These are phyloP conservation scores for Gymnocephalus cernua DNA, from an alignment of 2,113 vertebrate species.

Conservation along the genomic window DNA sequence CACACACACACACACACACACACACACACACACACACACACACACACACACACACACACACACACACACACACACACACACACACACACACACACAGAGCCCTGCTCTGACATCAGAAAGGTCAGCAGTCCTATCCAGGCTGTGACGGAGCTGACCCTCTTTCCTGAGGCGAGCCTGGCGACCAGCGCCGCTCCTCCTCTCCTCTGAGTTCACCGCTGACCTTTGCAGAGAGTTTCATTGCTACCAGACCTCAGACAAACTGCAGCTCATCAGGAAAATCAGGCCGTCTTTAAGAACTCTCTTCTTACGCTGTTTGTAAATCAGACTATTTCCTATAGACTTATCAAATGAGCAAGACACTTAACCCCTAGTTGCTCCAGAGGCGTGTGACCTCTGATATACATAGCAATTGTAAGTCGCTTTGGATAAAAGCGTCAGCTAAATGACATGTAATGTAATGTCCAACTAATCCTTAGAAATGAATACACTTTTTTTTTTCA, in stretches of 20 bases:
- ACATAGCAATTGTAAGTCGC: no score
- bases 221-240: slow-evolving; percentile 62
- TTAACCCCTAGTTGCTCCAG: no score
- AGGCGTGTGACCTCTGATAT: no score
- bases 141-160: slow-evolving; percentile 55
- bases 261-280: slow-evolving; percentile 52
- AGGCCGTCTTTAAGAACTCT: not conserved
- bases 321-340: not conserved
- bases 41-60: slow-evolving; percentile 35
- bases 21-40: slow-evolving; percentile 35
- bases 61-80: slow-evolving; percentile 37
- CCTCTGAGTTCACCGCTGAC: slow-evolving; percentile 58
- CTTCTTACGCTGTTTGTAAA: not conserved
- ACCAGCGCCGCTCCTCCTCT: slow-evolving; percentile 47
- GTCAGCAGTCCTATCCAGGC: slow-evolving; percentile 66
- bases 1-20: slow-evolving; percentile 34
- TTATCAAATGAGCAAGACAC: no score
- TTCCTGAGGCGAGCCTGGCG: slow-evolving; percentile 64
- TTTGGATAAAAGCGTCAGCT: no score
- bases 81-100: slow-evolving; percentile 35
- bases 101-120: slow-evolving; percentile 68
- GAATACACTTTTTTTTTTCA: no score
- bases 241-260: slow-evolving; percentile 61
- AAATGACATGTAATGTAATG: no score
- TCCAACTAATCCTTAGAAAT: not conserved